Evolutionary conservation across 2,888 invertebrate genomes (phyloP).

Genomic region (Stictocephala bisonia): DNA sequence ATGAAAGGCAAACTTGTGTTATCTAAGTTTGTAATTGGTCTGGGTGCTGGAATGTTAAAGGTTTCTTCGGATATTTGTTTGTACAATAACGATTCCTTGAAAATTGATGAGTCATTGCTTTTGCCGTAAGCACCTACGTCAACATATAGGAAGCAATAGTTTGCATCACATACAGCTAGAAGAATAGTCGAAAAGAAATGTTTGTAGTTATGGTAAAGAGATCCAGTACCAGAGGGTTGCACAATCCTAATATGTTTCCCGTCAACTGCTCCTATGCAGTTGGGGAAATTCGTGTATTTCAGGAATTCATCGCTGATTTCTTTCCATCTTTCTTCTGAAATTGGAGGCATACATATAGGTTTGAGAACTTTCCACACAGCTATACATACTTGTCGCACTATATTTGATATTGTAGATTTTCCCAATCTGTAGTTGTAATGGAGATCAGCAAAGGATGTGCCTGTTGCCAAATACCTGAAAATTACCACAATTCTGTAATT

Average conservation of each 20-base stretch:
- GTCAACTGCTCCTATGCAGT: conserved; percentile 42
- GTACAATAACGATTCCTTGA: conserved; percentile 10
- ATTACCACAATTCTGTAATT: too few relatives aligned
- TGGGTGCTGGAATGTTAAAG: conserved; percentile 1
- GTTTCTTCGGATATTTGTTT: not conserved
- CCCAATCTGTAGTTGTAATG: conserved; percentile 22
- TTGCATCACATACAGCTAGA: conserved; percentile 42
- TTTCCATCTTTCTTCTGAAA: conserved; percentile 39
- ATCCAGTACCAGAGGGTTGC: conserved; percentile 35
- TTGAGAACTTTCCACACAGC: conserved; percentile 24
- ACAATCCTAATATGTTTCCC: conserved; percentile 44
- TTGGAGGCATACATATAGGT: conserved; percentile 29
- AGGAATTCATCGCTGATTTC: conserved; percentile 40
- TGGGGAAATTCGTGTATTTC: conserved; percentile 39
- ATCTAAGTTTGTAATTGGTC: conserved; percentile 3
- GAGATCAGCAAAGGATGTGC: conserved; percentile 11
- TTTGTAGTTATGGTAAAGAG: conserved; percentile 43
- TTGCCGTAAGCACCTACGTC: conserved; percentile 24
- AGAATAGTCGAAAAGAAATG: conserved; percentile 41
- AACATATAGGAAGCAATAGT: conserved; percentile 13
- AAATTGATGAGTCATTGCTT: conserved; percentile 19
- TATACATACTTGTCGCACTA: conserved; percentile 31
- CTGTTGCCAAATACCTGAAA: conserved; percentile 8
- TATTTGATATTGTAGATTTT: conserved; percentile 18
- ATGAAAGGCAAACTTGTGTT: conserved; percentile 9